Conservation (phyloP, 1,140 invertebrate species). For the Cardiocondyla obscurior region DNA sequence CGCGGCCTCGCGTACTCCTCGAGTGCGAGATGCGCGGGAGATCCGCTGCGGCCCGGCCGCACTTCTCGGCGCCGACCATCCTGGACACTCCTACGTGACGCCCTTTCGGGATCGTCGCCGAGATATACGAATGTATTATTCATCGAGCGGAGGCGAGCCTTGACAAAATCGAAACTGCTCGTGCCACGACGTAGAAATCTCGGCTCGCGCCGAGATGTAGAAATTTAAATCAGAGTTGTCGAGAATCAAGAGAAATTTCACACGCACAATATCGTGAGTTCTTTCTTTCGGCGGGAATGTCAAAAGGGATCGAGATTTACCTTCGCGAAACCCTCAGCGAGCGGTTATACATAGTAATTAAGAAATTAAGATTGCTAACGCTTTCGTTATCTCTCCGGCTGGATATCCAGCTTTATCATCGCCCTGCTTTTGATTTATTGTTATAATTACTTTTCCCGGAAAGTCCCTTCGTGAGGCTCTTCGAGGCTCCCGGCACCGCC, state of each 20-base stretch:
- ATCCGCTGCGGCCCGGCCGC: not conserved
- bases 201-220: not conserved
- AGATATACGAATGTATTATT: not conserved
- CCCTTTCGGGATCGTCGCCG: constrained; percentile 31
- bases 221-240: not conserved
- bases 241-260: not conserved
- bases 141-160: not conserved
- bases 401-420: not conserved
- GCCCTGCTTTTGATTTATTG: not conserved
- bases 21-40: not conserved
- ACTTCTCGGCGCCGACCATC: constrained; percentile 4
- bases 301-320: not conserved
- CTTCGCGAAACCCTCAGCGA: not conserved
- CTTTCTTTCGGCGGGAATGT: not conserved
- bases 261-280: not conserved
- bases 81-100: constrained; percentile 55
- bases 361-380: constrained; percentile 8
- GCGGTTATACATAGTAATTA: not conserved
- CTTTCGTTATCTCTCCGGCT: not conserved
- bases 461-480: not conserved
- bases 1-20: constrained; percentile 34
- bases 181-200: too few species aligned
- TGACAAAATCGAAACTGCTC: too few species aligned
- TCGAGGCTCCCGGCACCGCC: not conserved
- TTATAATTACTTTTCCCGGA: not conserved